Evolutionary conservation across 1,140 invertebrate species (phyloP).

Genomic region (Drosophila yakuba): DNA sequence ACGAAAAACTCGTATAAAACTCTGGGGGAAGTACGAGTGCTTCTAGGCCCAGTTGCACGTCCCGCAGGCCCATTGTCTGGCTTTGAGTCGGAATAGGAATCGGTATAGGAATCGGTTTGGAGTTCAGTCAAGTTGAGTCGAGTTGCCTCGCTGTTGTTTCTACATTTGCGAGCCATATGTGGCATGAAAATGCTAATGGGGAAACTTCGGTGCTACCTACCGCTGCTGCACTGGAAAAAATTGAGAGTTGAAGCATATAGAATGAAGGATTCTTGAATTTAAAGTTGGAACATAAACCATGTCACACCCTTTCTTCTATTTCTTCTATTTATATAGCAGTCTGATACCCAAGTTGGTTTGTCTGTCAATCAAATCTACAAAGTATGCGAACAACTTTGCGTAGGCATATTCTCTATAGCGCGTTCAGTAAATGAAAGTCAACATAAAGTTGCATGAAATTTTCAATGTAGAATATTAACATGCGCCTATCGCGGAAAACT

Average conservation of each 20-base stretch:
- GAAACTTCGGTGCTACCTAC: constrained; percentile 23
- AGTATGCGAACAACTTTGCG: constrained; percentile 9
- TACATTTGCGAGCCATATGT: constrained; percentile 56
- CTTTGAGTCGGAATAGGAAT: constrained; percentile 16
- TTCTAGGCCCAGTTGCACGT: constrained; percentile 15
- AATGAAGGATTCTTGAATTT: neutral
- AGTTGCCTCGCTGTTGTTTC: too few relatives aligned
- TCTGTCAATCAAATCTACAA: constrained; percentile 26
- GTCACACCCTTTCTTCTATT: neutral
- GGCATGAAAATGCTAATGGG: constrained; percentile 54
- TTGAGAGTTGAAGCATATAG: neutral
- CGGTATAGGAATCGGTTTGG: neutral
- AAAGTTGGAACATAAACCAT: neutral
- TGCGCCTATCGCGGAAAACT: constrained; percentile 17
- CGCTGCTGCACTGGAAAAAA: constrained; percentile 1
- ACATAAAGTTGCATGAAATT: neutral
- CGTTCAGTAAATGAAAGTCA: neutral
- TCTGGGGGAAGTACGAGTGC: constrained; percentile 18
- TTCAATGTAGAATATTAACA: constrained; percentile 7
- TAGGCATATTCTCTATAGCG: neutral
- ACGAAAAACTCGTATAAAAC: constrained; percentile 50
- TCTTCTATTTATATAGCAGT: neutral
- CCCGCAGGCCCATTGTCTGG: constrained; percentile 48
- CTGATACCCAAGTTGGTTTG: neutral
- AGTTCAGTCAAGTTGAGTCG: constrained; percentile 9